phyloP scores from a whole-genome alignment of 1,140 invertebrate genomes.

The Apis cerana region DNA sequence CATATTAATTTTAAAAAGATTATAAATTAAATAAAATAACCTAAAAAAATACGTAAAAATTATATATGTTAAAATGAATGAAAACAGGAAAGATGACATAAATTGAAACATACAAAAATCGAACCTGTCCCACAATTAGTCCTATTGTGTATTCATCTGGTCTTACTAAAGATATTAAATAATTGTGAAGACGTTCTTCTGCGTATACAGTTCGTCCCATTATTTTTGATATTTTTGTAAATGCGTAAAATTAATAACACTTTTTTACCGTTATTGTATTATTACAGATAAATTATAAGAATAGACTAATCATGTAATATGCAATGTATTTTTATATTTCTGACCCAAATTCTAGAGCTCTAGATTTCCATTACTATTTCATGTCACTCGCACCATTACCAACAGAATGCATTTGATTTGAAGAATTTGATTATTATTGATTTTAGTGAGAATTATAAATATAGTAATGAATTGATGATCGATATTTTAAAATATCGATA shows the following conservation, averaged over 20 bases:
- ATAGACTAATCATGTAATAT: no score
- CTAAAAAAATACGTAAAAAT: background rate
- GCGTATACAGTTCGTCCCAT: constrained; percentile 81
- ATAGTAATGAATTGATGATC: no score
- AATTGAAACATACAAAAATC: constrained; percentile 50
- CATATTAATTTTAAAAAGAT: background rate
- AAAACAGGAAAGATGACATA: constrained; percentile 18
- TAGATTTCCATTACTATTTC: no score
- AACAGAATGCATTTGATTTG: no score
- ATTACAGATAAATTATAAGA: no score
- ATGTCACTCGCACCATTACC: no score
- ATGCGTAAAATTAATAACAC: background rate
- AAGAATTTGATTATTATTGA: no score
- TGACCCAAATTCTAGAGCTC: no score
- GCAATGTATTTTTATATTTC: no score
- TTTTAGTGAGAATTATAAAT: no score
- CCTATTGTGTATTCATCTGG: constrained; percentile 83
- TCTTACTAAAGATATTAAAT: constrained; percentile 76
- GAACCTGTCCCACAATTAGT: constrained; percentile 86
- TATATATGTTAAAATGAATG: constrained; percentile 45
- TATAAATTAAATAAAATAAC: background rate
- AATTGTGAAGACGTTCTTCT: constrained; percentile 78
- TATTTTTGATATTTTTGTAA: constrained; percentile 25
- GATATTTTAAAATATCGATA: no score
- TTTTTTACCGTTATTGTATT: no score